These are phyloP conservation scores for Parnassius orleans DNA, from an alignment of 2,888 invertebrate genomes.

Conservation along the genomic window DNA sequence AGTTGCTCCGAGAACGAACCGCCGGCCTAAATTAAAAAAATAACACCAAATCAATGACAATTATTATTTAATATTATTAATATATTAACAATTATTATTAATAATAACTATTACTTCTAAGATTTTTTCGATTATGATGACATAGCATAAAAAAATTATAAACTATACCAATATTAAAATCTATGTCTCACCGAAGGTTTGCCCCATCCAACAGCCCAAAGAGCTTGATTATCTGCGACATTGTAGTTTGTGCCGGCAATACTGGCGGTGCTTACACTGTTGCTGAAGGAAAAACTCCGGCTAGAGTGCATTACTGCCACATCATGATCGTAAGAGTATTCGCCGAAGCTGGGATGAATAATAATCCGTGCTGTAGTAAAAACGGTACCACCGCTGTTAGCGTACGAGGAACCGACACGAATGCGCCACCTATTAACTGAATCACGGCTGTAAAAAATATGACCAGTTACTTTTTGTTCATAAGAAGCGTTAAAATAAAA, in stretches of 20 bases:
- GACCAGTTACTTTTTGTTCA: no score
- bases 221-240: slow-evolving; percentile 45
- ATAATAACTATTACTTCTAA: background rate
- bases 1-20: slow-evolving; percentile 39
- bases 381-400: slow-evolving; percentile 37
- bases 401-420: slow-evolving; percentile 37
- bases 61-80: background rate
- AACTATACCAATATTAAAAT: no score
- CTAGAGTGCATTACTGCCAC: slow-evolving; percentile 42
- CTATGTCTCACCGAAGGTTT: slow-evolving; percentile 39
- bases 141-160: no score
- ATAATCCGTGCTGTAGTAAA: slow-evolving; percentile 23
- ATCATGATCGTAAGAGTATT: slow-evolving; percentile 38
- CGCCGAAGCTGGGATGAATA: slow-evolving; percentile 40
- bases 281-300: slow-evolving; percentile 34
- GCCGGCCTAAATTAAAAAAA: slow-evolving; percentile 23
- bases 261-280: slow-evolving; percentile 35
- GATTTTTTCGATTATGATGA: background rate
- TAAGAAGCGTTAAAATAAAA: no score
- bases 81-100: background rate
- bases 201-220: slow-evolving; percentile 60
- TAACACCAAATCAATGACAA: no score
- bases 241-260: slow-evolving; percentile 52
- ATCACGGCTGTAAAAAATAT: slow-evolving; percentile 22
- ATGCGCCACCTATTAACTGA: slow-evolving; percentile 38